Base-by-base conservation (phyloP, 2,797 vertebrate species). In the Pangasius sanitwongsei region DNA sequence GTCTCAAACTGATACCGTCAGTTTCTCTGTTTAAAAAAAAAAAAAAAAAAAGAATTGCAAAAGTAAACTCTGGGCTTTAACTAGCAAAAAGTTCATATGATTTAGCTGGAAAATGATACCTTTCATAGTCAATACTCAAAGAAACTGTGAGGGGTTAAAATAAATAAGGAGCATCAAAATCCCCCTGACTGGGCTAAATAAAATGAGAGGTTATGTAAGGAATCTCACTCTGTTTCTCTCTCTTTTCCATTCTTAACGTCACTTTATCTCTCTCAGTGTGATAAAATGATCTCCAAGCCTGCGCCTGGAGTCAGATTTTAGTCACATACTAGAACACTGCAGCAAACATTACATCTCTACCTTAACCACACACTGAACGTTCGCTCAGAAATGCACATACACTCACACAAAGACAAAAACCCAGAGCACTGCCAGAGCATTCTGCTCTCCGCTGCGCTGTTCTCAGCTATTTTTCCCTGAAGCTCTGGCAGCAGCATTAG, bases 101-200 rank as follows among this genome's bases (percentile, higher is more conserved):
- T 59, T 41, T 63, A 83, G 59, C 31, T 28, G n/a, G n/a, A 81
- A 88, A 87, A 86, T 48, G 65, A 87, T 70, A 70, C 4, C 80
- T 89, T 91, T 90, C 78, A 77, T 83, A 81, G 89, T 78, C 53
- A n/a, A 87, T 81, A 84, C 63, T 87, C 48, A 72, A 78, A 87
- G 85, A 78, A 87, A 69, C 69, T 83, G 82, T 74, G 48, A 1
- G 6, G 41, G 74, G 59, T 88, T 91, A 87, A 57, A 57, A 87
- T 86, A 80, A 91, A 89, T 63, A 87, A 83, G 31, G 31, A 89
- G 63, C 85, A 83, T 50, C 69, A 48, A 90, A 90, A 88, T 86
- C 86, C 59, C 67, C 87, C 87, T 89, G 90, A 89, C 89, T 92
- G 77, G 59, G 83, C 65, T 91, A 87, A 90, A 91, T 86, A 86